Conservation (phyloP, 2,113 vertebrate species). For the Chascanopsetta lugubris region DNA sequence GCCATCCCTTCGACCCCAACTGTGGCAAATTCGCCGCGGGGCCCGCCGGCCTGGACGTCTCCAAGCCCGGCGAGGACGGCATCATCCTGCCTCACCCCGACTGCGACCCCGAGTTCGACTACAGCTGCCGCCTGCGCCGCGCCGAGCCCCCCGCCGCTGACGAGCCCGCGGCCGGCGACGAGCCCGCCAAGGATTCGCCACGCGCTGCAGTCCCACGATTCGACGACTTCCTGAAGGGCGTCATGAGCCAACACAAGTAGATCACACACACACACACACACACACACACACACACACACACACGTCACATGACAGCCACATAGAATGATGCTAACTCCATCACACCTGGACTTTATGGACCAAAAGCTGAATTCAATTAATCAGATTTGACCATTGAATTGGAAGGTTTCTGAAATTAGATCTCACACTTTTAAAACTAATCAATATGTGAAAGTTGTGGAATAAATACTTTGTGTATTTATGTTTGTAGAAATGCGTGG, state of each 20-base stretch:
- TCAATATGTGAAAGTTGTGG: slow-evolving; percentile 41
- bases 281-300: too few relatives aligned
- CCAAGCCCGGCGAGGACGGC: slow-evolving; percentile 46
- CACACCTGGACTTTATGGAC: slow-evolving; percentile 22
- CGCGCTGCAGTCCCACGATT: slow-evolving; percentile 54
- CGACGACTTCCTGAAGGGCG: slow-evolving; percentile 74
- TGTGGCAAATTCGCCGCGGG: slow-evolving; percentile 71
- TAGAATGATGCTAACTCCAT: slow-evolving; percentile 5
- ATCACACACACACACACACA: too few relatives aligned
- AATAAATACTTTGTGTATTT: slow-evolving; percentile 46
- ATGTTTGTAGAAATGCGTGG: slow-evolving; percentile 53
- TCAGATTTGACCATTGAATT: slow-evolving; percentile 21
- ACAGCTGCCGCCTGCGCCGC: slow-evolving; percentile 79
- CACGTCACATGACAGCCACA: too few relatives aligned
- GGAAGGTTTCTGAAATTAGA: slow-evolving; percentile 9
- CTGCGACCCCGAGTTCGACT: slow-evolving; percentile 83
- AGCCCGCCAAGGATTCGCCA: slow-evolving; percentile 34
- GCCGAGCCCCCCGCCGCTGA: slow-evolving; percentile 44
- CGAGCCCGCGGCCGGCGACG: slow-evolving; percentile 25
- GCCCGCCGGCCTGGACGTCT: slow-evolving; percentile 9
- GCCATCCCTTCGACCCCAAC: slow-evolving; percentile 80
- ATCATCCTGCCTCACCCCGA: slow-evolving; percentile 77
- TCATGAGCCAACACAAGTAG: slow-evolving; percentile 71
- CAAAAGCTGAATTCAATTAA: neutral
- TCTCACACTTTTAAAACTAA: neutral